A percentile compares a stretch with the other conserved stretches of the same genome.
These are phyloP conservation scores for Varecia variegata DNA, from an alignment of 2,797 vertebrate genomes.

Conservation along the genomic window DNA sequence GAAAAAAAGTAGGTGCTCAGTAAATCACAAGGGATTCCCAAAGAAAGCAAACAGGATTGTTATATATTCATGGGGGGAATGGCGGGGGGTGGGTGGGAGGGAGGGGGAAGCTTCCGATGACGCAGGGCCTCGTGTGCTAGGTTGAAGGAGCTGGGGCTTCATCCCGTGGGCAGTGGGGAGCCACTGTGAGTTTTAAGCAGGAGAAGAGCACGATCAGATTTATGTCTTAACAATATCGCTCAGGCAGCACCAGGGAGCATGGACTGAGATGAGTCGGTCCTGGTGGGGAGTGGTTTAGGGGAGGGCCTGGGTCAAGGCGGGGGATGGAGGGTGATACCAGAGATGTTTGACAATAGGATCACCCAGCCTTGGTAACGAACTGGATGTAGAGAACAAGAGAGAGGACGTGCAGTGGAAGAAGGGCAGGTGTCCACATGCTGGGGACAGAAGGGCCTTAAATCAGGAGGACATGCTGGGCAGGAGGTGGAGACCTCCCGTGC, in stretches of 20 bases:
- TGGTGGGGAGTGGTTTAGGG: not conserved
- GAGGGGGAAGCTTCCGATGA: not conserved
- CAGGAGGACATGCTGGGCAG: not conserved
- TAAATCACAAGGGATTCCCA: not conserved
- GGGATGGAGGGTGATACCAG: not conserved
- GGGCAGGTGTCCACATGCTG: not conserved
- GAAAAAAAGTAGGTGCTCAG: not conserved
- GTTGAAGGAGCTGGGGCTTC: not conserved
- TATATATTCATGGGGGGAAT: not conserved
- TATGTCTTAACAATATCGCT: not conserved
- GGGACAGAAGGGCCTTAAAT: not conserved
- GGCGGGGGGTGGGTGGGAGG: not conserved
- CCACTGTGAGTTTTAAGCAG: not conserved
- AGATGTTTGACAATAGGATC: not conserved
- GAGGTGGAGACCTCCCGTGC: not conserved
- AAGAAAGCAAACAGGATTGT: not conserved
- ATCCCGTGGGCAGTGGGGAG: not conserved
- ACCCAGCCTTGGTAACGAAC: not conserved
- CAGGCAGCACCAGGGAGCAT: not conserved
- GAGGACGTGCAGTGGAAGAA: not conserved
- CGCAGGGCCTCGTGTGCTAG: not conserved
- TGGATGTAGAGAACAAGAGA: not conserved
- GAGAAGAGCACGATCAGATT: not conserved
- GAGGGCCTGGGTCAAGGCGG: not conserved
- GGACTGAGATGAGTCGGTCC: not conserved